These are phyloP conservation scores for Baryphthengus martii DNA, from an alignment of 2,113 vertebrate species.

Conservation along the genomic window DNA sequence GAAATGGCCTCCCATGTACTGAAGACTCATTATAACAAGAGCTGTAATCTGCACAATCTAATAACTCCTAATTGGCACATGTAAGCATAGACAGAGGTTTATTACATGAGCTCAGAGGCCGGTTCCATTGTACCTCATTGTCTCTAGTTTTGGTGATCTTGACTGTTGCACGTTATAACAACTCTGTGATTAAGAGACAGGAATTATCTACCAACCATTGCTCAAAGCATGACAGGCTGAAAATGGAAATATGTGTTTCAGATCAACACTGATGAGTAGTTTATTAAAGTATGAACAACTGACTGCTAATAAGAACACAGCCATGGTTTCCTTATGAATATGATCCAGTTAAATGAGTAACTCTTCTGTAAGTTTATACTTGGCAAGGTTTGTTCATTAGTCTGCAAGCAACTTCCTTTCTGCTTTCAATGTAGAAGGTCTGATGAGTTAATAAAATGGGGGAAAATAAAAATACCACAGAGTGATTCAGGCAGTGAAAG, in stretches of 20 bases:
- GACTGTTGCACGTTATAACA: neutral
- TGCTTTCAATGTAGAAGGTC: neutral
- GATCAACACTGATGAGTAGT: conserved; percentile 28
- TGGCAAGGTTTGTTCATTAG: conserved; percentile 40
- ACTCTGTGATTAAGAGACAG: neutral
- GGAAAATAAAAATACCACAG: conserved; percentile 12
- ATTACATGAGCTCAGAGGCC: neutral
- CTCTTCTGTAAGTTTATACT: conserved; percentile 4
- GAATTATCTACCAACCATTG: conserved; percentile 10
- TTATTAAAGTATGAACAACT: conserved; percentile 36
- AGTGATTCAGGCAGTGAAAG: neutral
- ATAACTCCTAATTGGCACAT: neutral
- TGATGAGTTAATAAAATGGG: conserved; percentile 1
- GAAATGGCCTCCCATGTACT: neutral
- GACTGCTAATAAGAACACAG: neutral
- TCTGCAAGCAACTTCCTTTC: neutral
- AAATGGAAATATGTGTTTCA: conserved; percentile 34
- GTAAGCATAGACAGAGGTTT: neutral
- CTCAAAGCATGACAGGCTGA: neutral
- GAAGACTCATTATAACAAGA: neutral
- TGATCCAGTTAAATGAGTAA: conserved; percentile 38
- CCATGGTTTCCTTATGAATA: conserved; percentile 4
- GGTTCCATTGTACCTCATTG: neutral
- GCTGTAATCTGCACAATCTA: neutral
- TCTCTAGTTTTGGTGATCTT: neutral